Evolutionary conservation across 1,140 invertebrate genomes (phyloP).

Genomic region (Ceratina calcarata): DNA sequence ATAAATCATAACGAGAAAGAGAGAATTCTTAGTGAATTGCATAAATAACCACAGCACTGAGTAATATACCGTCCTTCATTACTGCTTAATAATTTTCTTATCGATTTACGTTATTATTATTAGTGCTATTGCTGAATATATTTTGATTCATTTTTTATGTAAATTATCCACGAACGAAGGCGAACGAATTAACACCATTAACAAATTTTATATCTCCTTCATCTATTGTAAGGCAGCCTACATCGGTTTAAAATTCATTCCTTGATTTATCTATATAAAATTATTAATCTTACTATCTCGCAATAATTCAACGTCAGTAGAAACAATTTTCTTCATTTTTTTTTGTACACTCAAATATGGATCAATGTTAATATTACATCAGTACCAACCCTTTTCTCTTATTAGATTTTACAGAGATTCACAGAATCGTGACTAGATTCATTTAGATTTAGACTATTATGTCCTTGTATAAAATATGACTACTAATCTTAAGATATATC

Average conservation of each 20-base stretch:
- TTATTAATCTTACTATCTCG: conserved; percentile 34
- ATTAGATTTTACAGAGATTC: conserved; percentile 17
- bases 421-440: conserved; percentile 36
- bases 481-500: conserved; percentile 19
- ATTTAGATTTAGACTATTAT: conserved; percentile 24
- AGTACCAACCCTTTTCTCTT: neutral
- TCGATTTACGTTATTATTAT: conserved; percentile 29
- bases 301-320: conserved; percentile 41
- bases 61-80: conserved; percentile 11
- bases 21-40: neutral
- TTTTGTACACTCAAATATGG: conserved; percentile 46
- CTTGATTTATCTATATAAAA: conserved; percentile 34
- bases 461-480: conserved; percentile 30
- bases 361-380: conserved; percentile 44
- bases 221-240: conserved; percentile 59
- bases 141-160: conserved; percentile 35
- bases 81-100: conserved; percentile 7
- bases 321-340: conserved; percentile 19
- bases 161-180: conserved; percentile 23
- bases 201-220: too few relatives aligned
- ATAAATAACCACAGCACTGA: conserved; percentile 31
- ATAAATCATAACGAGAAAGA: conserved; percentile 18
- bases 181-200: conserved; percentile 19
- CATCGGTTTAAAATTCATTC: conserved; percentile 32
- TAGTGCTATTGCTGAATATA: conserved; percentile 15